These are phyloP conservation scores for Choristoneura rosaceana DNA, from an alignment of 2,888 invertebrate genomes.

Conservation along the genomic window DNA sequence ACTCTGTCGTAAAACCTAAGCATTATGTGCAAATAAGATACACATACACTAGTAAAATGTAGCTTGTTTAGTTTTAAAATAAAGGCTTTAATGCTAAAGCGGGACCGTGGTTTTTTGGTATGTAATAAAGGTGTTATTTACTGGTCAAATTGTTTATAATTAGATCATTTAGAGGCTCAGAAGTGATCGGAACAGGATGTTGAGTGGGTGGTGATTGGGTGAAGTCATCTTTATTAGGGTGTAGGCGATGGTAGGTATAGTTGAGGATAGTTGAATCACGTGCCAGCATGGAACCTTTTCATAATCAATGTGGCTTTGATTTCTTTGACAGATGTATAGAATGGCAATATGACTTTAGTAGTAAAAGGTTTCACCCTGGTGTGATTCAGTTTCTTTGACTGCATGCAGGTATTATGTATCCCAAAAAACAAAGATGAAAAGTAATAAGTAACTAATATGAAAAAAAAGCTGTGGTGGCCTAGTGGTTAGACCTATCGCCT, in stretches of 20 bases:
- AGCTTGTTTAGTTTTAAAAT: background rate
- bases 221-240: background rate
- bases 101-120: conserved; percentile 1
- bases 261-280: too few species aligned
- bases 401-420: too few species aligned
- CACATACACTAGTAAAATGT: background rate
- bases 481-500: too few species aligned
- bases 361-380: too few species aligned
- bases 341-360: too few species aligned
- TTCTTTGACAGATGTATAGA: too few species aligned
- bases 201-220: conserved; percentile 12
- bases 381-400: too few species aligned
- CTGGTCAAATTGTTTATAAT: conserved; percentile 51
- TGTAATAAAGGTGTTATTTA: conserved; percentile 21
- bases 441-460: too few species aligned
- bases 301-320: too few species aligned
- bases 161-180: conserved; percentile 62
- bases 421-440: too few species aligned
- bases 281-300: too few species aligned
- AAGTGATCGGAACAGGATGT: conserved; percentile 23
- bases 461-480: too few species aligned
- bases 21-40: conserved; percentile 38
- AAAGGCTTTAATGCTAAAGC: background rate
- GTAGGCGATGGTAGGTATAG: conserved; percentile 6
- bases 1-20: conserved; percentile 5